Conservation (phyloP, 1,140 invertebrate genomes). For the Melitaea cinxia region DNA sequence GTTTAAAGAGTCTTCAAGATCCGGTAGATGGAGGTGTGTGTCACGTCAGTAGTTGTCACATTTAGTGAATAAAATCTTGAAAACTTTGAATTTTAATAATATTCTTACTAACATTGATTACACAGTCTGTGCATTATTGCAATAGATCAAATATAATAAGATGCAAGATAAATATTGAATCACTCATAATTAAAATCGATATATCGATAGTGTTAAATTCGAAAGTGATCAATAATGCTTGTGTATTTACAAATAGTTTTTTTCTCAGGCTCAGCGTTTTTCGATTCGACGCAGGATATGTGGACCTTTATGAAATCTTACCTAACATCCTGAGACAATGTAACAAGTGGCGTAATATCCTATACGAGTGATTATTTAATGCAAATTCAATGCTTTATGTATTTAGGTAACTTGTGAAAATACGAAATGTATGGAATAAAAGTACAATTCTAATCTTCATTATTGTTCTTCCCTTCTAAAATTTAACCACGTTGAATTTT, state of each 20-base stretch:
- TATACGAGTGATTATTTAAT: constrained; percentile 12
- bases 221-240: constrained; percentile 17
- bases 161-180: background rate
- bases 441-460: too few relatives aligned
- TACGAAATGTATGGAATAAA: background rate
- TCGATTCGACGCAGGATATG: constrained; percentile 44
- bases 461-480: too few relatives aligned
- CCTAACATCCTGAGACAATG: constrained; percentile 48
- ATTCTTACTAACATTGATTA: background rate
- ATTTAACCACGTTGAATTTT: too few relatives aligned
- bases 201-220: background rate
- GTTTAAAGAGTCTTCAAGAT: background rate
- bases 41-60: background rate
- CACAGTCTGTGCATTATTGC: constrained; percentile 5
- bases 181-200: constrained; percentile 2
- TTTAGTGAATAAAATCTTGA: background rate
- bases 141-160: background rate
- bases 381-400: background rate
- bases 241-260: constrained; percentile 17
- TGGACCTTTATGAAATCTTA: constrained; percentile 44
- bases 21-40: background rate
- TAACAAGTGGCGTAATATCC: constrained; percentile 39
- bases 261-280: constrained; percentile 35
- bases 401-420: background rate
- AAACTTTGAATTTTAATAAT: background rate